These are phyloP conservation scores for Drosophila fuyamai DNA, from an alignment of 1,140 invertebrate genomes.

Conservation along the genomic window DNA sequence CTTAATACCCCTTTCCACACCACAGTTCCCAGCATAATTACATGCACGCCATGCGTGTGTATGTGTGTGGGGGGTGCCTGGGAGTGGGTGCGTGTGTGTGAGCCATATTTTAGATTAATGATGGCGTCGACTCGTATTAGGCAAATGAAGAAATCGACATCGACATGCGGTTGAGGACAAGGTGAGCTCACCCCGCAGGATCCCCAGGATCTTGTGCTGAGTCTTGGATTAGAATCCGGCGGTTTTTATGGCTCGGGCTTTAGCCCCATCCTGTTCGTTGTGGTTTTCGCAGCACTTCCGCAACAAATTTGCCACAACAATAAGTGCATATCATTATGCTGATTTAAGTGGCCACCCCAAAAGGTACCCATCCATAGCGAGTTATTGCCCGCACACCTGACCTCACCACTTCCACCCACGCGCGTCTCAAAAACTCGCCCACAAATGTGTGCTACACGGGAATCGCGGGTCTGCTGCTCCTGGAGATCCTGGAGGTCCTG, in stretches of 20 bases:
- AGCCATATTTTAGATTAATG: constrained; percentile 81
- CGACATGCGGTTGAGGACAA: constrained; percentile 55
- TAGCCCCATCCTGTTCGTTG: constrained; percentile 46
- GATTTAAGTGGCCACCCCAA: constrained; percentile 73
- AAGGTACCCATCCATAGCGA: constrained; percentile 61
- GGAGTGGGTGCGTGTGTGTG: constrained; percentile 63
- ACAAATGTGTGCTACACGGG: constrained; percentile 22
- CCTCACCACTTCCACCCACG: constrained; percentile 18
- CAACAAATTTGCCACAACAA: constrained; percentile 81
- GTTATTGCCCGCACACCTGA: constrained; percentile 75
- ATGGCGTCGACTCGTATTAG: constrained; percentile 79
- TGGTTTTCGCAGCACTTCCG: constrained; percentile 76
- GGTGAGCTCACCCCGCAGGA: constrained; percentile 22
- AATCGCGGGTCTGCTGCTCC: constrained; percentile 4
- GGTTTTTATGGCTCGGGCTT: not conserved
- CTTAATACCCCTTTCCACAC: not conserved
- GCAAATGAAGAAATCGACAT: constrained; percentile 81
- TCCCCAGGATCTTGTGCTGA: constrained; percentile 5
- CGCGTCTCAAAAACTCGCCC: not conserved
- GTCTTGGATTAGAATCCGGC: not conserved
- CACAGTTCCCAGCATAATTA: constrained; percentile 67
- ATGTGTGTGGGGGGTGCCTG: constrained; percentile 15
- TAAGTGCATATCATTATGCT: constrained; percentile 82
- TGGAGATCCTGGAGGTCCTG: constrained; percentile 32
- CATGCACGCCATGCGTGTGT: constrained; percentile 54